A percentile compares a stretch with the other conserved stretches of the same genome.
Conservation (phyloP, 2,888 invertebrate species). For the Agrotis exclamationis region DNA sequence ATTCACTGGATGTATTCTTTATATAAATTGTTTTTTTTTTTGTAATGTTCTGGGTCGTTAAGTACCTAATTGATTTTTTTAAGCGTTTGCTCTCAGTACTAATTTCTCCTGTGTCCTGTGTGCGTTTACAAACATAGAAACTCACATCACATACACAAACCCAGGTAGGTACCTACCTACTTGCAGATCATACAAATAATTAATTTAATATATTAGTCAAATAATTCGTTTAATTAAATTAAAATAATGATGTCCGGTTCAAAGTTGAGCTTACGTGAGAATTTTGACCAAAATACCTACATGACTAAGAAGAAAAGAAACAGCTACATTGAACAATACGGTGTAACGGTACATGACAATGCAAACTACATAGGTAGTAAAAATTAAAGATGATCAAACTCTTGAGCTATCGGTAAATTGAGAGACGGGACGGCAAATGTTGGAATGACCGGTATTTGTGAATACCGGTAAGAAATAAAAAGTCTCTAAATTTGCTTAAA, state of each 20-base stretch:
- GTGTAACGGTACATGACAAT: conserved; percentile 12
- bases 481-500: not conserved
- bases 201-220: not conserved
- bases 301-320: not conserved
- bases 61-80: too few species aligned
- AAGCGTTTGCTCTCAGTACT: too few species aligned
- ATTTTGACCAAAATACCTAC: not conserved
- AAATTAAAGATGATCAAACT: conserved; percentile 6
- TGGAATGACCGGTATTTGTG: not conserved
- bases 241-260: not conserved
- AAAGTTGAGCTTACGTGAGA: not conserved
- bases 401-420: not conserved
- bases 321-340: conserved; percentile 1
- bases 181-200: too few species aligned
- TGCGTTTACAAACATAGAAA: too few species aligned
- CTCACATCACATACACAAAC: too few species aligned
- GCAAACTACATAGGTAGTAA: not conserved
- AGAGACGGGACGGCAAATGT: not conserved
- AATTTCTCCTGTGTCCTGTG: too few species aligned
- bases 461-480: not conserved
- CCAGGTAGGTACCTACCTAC: too few species aligned
- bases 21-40: not conserved
- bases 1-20: too few species aligned
- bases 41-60: not conserved
- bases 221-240: not conserved